These are phyloP conservation scores for Rhagoletis pomonella DNA, from an alignment of 1,140 invertebrate species.

Conservation along the genomic window DNA sequence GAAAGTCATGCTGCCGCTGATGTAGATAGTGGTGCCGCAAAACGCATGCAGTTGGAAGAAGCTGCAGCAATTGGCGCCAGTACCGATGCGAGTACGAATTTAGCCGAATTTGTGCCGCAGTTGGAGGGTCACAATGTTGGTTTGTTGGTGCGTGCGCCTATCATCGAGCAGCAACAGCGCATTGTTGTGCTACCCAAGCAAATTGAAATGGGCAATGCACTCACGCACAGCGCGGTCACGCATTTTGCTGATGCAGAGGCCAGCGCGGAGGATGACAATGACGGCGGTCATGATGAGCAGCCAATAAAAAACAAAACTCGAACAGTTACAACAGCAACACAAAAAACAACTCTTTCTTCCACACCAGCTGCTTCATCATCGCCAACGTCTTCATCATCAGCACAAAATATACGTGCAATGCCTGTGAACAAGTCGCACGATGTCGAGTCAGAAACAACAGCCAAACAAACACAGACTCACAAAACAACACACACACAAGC, in stretches of 20 bases:
- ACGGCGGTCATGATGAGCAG: slow-evolving; percentile 19
- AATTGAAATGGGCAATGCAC: slow-evolving; percentile 51
- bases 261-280: background rate
- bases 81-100: background rate
- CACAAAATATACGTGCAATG: background rate
- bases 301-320: background rate
- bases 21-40: background rate
- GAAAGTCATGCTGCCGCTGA: background rate
- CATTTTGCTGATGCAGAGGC: background rate
- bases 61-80: background rate
- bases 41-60: background rate
- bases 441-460: background rate
- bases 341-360: background rate
- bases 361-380: background rate
- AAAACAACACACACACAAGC: background rate
- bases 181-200: background rate
- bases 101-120: slow-evolving; percentile 62
- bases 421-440: background rate
- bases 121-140: slow-evolving; percentile 70
- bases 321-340: background rate
- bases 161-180: background rate
- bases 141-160: slow-evolving; percentile 64
- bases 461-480: background rate
- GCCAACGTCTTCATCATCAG: background rate
- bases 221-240: slow-evolving; percentile 7